Evolutionary conservation across 2,888 invertebrate species (phyloP).

Genomic region (Abrostola triplasia): DNA sequence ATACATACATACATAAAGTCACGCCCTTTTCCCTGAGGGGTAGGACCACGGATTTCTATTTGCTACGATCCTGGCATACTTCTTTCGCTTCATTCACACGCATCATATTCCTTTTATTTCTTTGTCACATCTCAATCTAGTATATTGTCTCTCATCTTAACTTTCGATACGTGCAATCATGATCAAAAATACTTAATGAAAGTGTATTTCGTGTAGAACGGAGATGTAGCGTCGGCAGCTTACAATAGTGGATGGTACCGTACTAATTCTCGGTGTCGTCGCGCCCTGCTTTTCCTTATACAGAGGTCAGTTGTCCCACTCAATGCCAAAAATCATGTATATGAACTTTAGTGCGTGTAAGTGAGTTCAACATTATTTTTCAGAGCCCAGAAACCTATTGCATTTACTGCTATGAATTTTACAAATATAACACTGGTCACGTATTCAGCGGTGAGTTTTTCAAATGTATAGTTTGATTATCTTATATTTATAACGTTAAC

Average conservation of each 20-base stretch:
- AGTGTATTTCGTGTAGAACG: conserved; percentile 69
- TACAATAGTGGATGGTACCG: conserved; percentile 82
- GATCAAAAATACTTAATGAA: conserved; percentile 16
- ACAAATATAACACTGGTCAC: conserved; percentile 81
- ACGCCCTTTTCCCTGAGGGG: too few species aligned
- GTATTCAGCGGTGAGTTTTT: conserved; percentile 76
- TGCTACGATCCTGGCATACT: too few species aligned
- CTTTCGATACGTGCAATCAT: not conserved
- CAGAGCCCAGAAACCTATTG: conserved; percentile 82
- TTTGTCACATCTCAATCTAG: too few species aligned
- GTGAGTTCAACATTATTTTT: conserved; percentile 23
- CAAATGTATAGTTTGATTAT: not conserved
- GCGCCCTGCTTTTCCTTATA: conserved; percentile 77
- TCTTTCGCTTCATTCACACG: too few species aligned
- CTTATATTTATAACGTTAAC: not conserved
- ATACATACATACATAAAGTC: too few species aligned
- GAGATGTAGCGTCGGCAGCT: conserved; percentile 75
- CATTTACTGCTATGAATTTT: conserved; percentile 84
- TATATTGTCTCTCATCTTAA: not conserved
- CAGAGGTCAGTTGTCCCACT: conserved; percentile 66
- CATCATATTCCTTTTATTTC: too few species aligned
- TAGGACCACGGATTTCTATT: too few species aligned
- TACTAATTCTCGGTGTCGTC: conserved; percentile 75
- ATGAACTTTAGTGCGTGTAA: not conserved
- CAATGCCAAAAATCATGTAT: not conserved